Conservation (phyloP, 1,140 invertebrate species). For the Steinernema khuongi region DNA sequence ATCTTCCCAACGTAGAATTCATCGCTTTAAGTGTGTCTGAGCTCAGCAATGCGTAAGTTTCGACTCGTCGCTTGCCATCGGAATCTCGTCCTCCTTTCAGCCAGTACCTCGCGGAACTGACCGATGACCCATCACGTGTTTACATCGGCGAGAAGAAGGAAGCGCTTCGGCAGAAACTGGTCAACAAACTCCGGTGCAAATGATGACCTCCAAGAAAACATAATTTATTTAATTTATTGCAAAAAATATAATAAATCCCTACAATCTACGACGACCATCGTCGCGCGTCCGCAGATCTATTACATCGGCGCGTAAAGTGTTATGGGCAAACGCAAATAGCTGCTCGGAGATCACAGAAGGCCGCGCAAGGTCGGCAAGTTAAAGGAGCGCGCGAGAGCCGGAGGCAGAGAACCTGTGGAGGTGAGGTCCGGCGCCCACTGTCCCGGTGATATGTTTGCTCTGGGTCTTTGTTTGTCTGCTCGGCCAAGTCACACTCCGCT, state of each 20-base stretch:
- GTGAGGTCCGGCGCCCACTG: neutral
- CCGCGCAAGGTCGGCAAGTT: conserved; percentile 8
- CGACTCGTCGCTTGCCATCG: neutral
- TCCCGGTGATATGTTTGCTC: conserved; percentile 7
- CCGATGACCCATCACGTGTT: conserved; percentile 31
- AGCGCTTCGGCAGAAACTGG: conserved; percentile 13
- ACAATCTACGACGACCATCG: no score
- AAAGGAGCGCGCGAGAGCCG: conserved; percentile 16
- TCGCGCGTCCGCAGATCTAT: neutral
- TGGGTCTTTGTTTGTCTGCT: neutral
- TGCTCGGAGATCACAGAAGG: neutral
- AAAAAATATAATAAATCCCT: neutral
- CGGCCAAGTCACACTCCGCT: neutral
- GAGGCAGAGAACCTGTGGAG: neutral
- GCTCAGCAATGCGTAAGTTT: conserved; percentile 44
- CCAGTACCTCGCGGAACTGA: conserved; percentile 29
- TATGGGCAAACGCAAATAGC: neutral
- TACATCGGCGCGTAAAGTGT: neutral
- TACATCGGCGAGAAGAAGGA: conserved; percentile 33
- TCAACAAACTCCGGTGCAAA: conserved; percentile 25
- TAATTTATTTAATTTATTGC: conserved; percentile 6
- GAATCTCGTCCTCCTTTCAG: conserved; percentile 26
- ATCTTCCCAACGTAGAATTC: conserved; percentile 44
- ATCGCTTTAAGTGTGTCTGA: conserved; percentile 44
- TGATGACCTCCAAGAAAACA: neutral